Base-by-base conservation (phyloP, 2,113 vertebrate species). In the Ellobius talpinus region DNA sequence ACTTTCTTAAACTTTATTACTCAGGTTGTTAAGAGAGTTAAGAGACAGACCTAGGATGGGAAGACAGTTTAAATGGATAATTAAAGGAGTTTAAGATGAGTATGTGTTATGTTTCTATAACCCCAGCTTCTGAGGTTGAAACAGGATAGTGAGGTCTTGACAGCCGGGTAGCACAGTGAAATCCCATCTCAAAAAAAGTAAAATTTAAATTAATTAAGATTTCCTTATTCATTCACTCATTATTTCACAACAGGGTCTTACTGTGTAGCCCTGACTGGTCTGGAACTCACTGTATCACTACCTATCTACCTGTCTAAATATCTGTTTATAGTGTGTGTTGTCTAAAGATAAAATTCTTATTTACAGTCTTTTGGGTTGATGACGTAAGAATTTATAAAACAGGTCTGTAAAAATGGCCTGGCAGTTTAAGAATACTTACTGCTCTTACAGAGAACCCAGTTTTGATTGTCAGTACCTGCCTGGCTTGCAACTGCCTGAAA, bases 291-390 rank as follows among this genome's bases (percentile, higher is more conserved):
- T 65, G 8, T 65, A 65, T 65, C 63, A 65, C 47, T 50, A 11
- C 7, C 61, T 63, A 13, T 1, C 50, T 52, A 13, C 13, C 61
- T 65, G 29, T 26, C 8, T 65, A 65, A 23, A 63, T 63, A 26
- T 63, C 7, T 63, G 23, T 26, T 24, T 63, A 63, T 63, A 26
- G 23, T 36, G 7, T 39, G 12, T 76, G 73, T 45, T 9, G 42
- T 73, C n/a, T n/a, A 73, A 73, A 74, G 36, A 26, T 87, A 47
- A 72, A 45, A 45, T 87, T 79, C 78, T 72, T 95, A 74, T 73
- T 91, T 91, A 89, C 31, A 79, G 21, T 94, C 47, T 76, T 93
- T 89, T 87, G 31, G 91, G 26, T 63, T 95, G 63, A 24, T 65
- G 63, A 29, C n/a, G 23, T 84, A 42, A 73, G 26, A 74, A 7